These are phyloP conservation scores for Delichon dasypus DNA, from an alignment of 2,797 vertebrate species.

Conservation along the genomic window DNA sequence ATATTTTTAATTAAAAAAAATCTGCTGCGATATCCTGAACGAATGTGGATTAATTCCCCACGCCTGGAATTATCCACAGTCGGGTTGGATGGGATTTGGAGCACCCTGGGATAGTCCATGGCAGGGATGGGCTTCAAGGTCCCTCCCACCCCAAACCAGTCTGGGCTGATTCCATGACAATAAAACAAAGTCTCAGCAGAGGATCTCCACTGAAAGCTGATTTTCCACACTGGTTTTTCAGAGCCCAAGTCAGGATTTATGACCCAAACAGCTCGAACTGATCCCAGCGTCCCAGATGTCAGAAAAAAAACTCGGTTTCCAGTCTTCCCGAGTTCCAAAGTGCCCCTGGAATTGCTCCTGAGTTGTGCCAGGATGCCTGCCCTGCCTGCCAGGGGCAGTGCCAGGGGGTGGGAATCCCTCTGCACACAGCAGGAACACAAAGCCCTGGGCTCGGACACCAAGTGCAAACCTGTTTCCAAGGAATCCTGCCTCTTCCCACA, in stretches of 20 bases:
- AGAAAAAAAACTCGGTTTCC: rapidly evolving
- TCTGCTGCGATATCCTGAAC: background rate
- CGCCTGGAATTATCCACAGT: background rate
- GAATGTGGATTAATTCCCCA: background rate
- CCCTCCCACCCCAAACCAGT: background rate
- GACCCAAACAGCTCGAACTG: background rate
- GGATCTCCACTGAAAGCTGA: background rate
- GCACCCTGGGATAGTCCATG: background rate
- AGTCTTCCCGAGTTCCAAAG: background rate
- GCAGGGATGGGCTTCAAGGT: background rate
- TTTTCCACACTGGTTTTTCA: background rate
- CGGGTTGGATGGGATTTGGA: background rate
- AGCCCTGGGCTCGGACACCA: rapidly evolving
- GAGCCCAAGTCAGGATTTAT: background rate
- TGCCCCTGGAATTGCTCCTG: background rate
- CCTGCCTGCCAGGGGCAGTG: background rate
- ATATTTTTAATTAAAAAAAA: background rate
- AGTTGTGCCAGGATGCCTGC: too few species aligned
- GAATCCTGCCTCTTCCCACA: background rate
- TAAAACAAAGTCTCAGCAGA: background rate
- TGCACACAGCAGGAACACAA: rapidly evolving
- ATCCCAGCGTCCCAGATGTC: background rate
- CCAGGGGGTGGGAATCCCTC: background rate
- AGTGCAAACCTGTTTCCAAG: background rate
- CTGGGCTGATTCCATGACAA: background rate